Evolutionary conservation across 2,113 vertebrate genomes (phyloP).

Genomic region (Osmerus mordax): DNA sequence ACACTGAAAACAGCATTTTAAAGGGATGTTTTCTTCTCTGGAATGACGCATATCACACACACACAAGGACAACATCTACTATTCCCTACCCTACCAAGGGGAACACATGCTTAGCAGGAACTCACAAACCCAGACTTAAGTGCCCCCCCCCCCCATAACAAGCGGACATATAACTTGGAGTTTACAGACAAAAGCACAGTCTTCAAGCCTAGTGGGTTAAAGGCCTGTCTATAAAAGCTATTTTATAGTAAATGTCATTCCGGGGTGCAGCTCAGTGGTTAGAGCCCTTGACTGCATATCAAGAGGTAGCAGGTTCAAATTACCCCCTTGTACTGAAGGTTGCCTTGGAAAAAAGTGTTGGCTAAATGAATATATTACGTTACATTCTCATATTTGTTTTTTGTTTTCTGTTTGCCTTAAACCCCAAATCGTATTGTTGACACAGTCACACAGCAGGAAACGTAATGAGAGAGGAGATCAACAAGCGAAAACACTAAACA

Average conservation of each 20-base stretch:
- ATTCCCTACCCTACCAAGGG: conserved; percentile 43
- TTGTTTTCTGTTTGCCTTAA: background rate
- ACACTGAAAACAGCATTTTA: conserved; percentile 30
- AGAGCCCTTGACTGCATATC: too few species aligned
- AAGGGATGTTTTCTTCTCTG: conserved; percentile 45
- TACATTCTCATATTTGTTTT: background rate
- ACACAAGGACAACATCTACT: conserved; percentile 53
- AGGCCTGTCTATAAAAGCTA: conserved; percentile 35
- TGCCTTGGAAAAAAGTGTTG: too few species aligned
- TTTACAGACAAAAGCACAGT: too few species aligned
- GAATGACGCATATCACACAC: conserved; percentile 45
- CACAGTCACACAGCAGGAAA: conserved; percentile 11
- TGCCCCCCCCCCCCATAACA: too few species aligned
- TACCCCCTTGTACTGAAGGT: too few species aligned
- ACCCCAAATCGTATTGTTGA: conserved; percentile 5
- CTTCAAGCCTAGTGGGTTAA: conserved; percentile 51
- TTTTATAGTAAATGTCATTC: background rate
- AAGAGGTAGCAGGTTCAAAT: too few species aligned
- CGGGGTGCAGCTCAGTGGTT: too few species aligned
- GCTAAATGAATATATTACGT: too few species aligned
- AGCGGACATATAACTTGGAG: too few species aligned
- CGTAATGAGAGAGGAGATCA: conserved; percentile 28
- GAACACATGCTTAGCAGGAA: conserved; percentile 42
- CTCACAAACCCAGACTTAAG: conserved; percentile 25
- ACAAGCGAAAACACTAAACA: conserved; percentile 43